Evolutionary conservation across 2,888 invertebrate genomes (phyloP), one percentile per base, ranked within the genome.

Genomic region (Acheta domesticus): DNA sequence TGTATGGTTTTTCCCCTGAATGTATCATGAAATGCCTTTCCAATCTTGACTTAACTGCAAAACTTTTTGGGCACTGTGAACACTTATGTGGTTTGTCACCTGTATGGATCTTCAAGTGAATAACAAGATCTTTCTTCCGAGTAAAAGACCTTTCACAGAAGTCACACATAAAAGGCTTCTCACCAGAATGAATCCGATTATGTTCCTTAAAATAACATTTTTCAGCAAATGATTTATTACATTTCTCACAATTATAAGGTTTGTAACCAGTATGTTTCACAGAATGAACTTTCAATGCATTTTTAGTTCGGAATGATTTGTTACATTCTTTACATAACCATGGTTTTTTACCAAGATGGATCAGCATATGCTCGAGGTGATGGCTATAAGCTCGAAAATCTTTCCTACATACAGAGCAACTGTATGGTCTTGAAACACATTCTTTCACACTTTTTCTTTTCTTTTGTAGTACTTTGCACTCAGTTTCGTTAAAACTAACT

Each of bases 331-430:
- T 62, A 76, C 83, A 83, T 12, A 78, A 76, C 78, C 79, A 82
- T 2, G 82, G 81, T n/a, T 81, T 82, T 49, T 83, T 83, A 11
- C 80, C 80, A 8, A 82, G 79, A 78, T 83, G 83, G 21, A 82
- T 83, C n/a, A 83, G 75, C 82, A 83, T 83, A 80, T 83, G 83
- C 62, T 83, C 83, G 20, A 83, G 82, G 14, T 82, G 80, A 74
- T 83, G 82, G 48, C 83, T 83, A 79, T 81, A 83, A 14, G 83
- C 83, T 14, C 80, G 77, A 79, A 83, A 83, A 12, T 49, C 75
- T 77, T 82, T 82, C 19, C 81, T 81, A 79, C 83, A 83, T 23
- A 82, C 80, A 14, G 80, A 75, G 73, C 83, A 82, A 4, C 49
- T 36, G 62, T 80, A 82, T 49, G 79, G 79, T 21, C 79, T 79